Conservation (phyloP, 1,140 invertebrate species). For the Brachionus rubens region DNA sequence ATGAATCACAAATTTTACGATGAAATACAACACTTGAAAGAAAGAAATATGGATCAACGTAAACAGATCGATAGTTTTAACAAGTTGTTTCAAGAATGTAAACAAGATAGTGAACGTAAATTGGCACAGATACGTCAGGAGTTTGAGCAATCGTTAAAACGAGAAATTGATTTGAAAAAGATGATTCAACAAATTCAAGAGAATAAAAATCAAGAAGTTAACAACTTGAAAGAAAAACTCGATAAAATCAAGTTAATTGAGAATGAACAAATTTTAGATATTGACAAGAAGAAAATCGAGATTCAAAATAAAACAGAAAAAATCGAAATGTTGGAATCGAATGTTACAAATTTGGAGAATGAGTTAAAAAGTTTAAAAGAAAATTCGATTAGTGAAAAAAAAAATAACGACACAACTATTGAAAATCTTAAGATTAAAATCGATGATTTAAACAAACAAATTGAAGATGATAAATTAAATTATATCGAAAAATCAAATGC, state of each 20-base stretch:
- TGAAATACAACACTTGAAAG: slow-evolving; percentile 37
- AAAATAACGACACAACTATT: not conserved
- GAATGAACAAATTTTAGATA: not conserved
- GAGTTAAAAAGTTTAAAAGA: not conserved
- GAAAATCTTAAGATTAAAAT: not conserved
- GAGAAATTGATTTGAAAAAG: slow-evolving; percentile 34
- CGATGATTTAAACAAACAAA: not conserved
- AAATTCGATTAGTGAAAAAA: not conserved
- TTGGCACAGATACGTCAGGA: slow-evolving; percentile 9
- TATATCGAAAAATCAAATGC: not conserved
- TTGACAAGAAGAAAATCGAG: not conserved
- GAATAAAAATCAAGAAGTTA: slow-evolving; percentile 22
- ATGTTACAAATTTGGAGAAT: not conserved
- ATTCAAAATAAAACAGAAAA: slow-evolving; percentile 4
- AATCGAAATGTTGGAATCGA: slow-evolving; percentile 7
- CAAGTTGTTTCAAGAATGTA: slow-evolving; percentile 20
- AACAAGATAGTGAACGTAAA: slow-evolving; percentile 20
- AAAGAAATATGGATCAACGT: slow-evolving; percentile 35
- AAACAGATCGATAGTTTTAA: slow-evolving; percentile 34
- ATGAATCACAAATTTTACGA: slow-evolving; percentile 43
- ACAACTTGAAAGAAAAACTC: not conserved
- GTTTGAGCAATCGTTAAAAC: not conserved
- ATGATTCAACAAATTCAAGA: slow-evolving; percentile 31
- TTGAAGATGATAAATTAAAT: not conserved
- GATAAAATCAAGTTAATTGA: slow-evolving; percentile 2